Evolutionary conservation across 2,888 invertebrate genomes (phyloP).

Genomic region (Nymphalis polychloros): DNA sequence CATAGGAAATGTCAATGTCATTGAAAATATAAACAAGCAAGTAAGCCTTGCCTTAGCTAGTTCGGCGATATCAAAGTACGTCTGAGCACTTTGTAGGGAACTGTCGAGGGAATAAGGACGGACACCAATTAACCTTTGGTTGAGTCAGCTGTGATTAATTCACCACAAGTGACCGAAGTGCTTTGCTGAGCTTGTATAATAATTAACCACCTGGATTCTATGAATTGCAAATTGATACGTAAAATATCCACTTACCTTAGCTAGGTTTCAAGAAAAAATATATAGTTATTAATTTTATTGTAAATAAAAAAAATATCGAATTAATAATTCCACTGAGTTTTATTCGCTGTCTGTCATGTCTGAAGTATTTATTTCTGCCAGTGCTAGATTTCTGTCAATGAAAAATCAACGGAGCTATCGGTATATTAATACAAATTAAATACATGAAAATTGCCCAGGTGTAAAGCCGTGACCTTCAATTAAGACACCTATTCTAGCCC

Average conservation of each 20-base stretch:
- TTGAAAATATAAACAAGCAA: neutral
- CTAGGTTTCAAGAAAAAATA: no score
- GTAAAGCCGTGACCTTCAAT: no score
- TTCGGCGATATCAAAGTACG: slow-evolving; percentile 23
- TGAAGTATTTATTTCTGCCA: no score
- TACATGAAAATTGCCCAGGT: no score
- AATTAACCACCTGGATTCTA: slow-evolving; percentile 8
- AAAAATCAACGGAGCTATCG: no score
- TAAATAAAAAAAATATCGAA: no score
- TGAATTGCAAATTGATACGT: slow-evolving; percentile 9
- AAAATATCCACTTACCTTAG: neutral
- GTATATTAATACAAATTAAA: no score
- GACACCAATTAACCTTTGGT: slow-evolving; percentile 56
- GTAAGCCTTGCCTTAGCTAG: neutral
- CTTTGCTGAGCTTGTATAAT: slow-evolving; percentile 27
- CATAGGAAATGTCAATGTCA: neutral
- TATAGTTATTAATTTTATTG: no score
- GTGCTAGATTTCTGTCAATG: no score
- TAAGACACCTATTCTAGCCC: no score
- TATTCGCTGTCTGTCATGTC: no score
- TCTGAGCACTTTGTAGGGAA: slow-evolving; percentile 49
- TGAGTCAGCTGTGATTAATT: slow-evolving; percentile 69
- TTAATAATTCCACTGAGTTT: no score
- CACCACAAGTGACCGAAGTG: slow-evolving; percentile 55
- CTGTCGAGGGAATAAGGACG: slow-evolving; percentile 45